Evolutionary conservation across 37 sponge, comb jelly and placozoan species (phyloP).

Genomic region (Agelas oroides): DNA sequence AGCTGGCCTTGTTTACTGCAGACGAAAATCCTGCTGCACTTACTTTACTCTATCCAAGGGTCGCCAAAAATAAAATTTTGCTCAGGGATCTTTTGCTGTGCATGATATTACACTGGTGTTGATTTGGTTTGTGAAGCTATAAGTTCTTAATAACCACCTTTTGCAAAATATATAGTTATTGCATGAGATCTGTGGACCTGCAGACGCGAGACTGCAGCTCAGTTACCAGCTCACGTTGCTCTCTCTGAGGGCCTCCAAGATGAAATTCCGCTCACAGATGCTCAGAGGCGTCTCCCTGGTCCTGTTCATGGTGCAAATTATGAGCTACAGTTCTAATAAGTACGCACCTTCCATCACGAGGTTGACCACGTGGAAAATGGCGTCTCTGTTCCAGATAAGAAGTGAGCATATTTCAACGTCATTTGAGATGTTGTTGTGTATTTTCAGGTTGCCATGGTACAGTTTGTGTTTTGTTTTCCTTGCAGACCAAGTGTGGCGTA

Average conservation of each 20-base stretch:
- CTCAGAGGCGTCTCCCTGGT: conserved; percentile 53
- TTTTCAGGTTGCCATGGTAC: neutral
- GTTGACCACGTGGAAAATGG: neutral
- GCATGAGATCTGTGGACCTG: too few species aligned
- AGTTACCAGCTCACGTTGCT: conserved; percentile 73
- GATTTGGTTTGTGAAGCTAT: too few species aligned
- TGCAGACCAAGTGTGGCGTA: conserved; percentile 1
- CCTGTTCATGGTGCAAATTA: conserved; percentile 58
- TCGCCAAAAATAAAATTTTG: too few species aligned
- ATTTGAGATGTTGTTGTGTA: too few species aligned
- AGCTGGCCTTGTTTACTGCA: too few species aligned
- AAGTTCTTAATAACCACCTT: too few species aligned
- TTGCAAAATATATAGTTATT: too few species aligned
- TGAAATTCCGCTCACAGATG: conserved; percentile 73
- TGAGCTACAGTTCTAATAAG: neutral
- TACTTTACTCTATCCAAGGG: too few species aligned
- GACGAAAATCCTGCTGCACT: too few species aligned
- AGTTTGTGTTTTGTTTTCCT: neutral
- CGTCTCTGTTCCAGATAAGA: neutral
- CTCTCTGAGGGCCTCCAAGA: conserved; percentile 70
- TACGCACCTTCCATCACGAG: neutral
- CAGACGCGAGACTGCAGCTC: too few species aligned
- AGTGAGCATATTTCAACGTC: neutral
- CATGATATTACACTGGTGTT: too few species aligned
- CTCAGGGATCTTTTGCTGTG: too few species aligned